A percentile compares a stretch with the other conserved stretches of the same genome.
Evolutionary conservation across 2,888 invertebrate species (phyloP).

Genomic region (Amphimallon solstitiale): DNA sequence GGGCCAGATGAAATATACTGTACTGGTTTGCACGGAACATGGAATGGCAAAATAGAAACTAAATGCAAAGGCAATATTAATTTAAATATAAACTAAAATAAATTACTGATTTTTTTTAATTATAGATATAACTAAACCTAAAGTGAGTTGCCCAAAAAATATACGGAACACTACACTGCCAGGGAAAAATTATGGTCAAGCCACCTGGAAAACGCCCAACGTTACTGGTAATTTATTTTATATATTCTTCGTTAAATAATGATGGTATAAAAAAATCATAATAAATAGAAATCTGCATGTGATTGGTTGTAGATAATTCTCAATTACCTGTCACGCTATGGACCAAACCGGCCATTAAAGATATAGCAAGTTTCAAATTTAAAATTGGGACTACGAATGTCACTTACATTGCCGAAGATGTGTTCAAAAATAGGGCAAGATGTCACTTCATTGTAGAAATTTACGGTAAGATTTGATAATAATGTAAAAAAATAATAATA

Average conservation of each 20-base stretch:
- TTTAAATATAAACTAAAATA: neutral
- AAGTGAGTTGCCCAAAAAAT: slow-evolving; percentile 68
- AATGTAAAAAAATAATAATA: neutral
- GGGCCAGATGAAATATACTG: slow-evolving; percentile 68
- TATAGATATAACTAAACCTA: slow-evolving; percentile 70
- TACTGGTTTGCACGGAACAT: slow-evolving; percentile 67
- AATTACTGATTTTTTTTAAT: neutral
- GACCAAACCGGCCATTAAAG: slow-evolving; percentile 68
- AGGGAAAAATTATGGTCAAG: slow-evolving; percentile 66
- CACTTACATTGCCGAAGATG: slow-evolving; percentile 72
- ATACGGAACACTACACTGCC: slow-evolving; percentile 63
- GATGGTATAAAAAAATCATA: neutral
- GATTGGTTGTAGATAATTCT: slow-evolving; percentile 66
- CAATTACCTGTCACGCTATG: slow-evolving; percentile 66
- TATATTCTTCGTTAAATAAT: no score
- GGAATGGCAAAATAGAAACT: slow-evolving; percentile 62
- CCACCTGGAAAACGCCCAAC: slow-evolving; percentile 64
- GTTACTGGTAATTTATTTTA: slow-evolving; percentile 54
- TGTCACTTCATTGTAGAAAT: slow-evolving; percentile 71
- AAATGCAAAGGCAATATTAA: slow-evolving; percentile 52
- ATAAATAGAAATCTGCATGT: neutral
- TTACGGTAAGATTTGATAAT: slow-evolving; percentile 58
- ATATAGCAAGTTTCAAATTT: slow-evolving; percentile 63
- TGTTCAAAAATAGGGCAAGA: slow-evolving; percentile 68
- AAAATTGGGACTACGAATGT: slow-evolving; percentile 69